These are phyloP conservation scores for Cheilosia pagana DNA, from an alignment of 2,888 invertebrate species.

Conservation along the genomic window DNA sequence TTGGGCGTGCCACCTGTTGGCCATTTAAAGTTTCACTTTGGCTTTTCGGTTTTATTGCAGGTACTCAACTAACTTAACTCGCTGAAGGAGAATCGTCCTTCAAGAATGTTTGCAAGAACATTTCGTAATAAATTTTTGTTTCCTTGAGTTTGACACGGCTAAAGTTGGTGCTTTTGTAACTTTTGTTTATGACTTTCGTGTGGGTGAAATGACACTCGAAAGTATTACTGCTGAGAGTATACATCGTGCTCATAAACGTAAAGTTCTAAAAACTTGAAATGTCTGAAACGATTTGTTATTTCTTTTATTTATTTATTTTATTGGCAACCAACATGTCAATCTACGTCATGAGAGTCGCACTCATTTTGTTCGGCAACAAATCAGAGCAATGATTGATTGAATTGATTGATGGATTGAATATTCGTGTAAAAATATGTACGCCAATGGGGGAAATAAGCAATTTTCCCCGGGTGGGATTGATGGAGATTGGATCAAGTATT, in stretches of 20 bases:
- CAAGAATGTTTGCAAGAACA: background rate
- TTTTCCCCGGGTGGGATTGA: background rate
- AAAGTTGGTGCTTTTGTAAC: conserved; percentile 35
- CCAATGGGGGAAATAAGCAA: background rate
- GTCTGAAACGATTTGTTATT: background rate
- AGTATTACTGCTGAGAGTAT: background rate
- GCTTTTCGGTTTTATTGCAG: background rate
- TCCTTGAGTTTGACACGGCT: conserved; percentile 13
- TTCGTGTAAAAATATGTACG: background rate
- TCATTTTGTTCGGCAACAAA: background rate
- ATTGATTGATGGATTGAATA: background rate
- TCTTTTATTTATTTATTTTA: conserved; percentile 1
- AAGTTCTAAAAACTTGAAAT: background rate
- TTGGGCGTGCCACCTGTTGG: conserved; percentile 56
- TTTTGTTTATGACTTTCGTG: conserved; percentile 29
- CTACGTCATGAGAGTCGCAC: background rate
- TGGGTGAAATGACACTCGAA: conserved; percentile 4
- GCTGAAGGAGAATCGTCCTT: conserved; percentile 1
- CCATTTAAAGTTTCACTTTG: conserved; percentile 43
- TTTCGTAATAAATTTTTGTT: conserved; percentile 30
- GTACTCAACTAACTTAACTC: background rate
- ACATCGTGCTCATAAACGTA: background rate
- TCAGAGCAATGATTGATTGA: conserved; percentile 33
- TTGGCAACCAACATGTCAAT: background rate
- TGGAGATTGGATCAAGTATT: background rate